Base-by-base conservation (phyloP, 2,113 vertebrate species). In the Edolisoma coerulescens region DNA sequence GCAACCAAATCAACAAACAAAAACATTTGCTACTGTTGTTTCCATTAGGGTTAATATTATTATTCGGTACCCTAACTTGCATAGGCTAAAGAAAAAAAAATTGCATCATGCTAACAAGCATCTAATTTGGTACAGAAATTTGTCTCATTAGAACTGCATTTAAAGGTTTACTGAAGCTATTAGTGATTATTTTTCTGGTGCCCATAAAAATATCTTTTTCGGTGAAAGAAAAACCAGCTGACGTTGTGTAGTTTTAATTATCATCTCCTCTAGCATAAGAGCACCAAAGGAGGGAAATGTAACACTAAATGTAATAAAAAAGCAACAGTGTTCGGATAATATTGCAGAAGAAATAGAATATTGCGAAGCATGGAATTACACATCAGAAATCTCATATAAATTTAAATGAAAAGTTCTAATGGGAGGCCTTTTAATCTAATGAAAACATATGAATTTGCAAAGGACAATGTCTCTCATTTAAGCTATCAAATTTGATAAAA, bases 321-420 rank as follows among this genome's bases (percentile, higher is more conserved):
- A 83, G 42, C 27, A 87, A 83, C 45, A 59, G 24, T 56, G 50
- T 93, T 96, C 3, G 1, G 75, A 90, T 96, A 90, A 80, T 86
- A 77, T 88, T 95, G 87, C 71, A 93, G 76, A 63, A 90, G 92
- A 96, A 95, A 96, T 83, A 9, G 0, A 94, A 94, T 95, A 96
- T 93, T 95, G 42, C 1, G 33, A 93, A 85, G 87, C 82, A 92
- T 88, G 50, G 95, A 95, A 96, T 95, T 96, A 91, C 91, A 91
- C 67, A 95, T 87, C 79, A 90, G 68, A 90, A 96, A 94, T 52
- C 92, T 93, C 93, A 94, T 92, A 94, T 88, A 91, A 94, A 95
- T 95, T 96, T 93, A 94, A 95, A 97, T 96, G 82, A 90, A 94
- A 93, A 90, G 63, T 90, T 96, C 50, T 91, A 93, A 94, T 89